Evolutionary conservation across 2,888 invertebrate genomes (phyloP).

Genomic region (Athrips mouffetella): DNA sequence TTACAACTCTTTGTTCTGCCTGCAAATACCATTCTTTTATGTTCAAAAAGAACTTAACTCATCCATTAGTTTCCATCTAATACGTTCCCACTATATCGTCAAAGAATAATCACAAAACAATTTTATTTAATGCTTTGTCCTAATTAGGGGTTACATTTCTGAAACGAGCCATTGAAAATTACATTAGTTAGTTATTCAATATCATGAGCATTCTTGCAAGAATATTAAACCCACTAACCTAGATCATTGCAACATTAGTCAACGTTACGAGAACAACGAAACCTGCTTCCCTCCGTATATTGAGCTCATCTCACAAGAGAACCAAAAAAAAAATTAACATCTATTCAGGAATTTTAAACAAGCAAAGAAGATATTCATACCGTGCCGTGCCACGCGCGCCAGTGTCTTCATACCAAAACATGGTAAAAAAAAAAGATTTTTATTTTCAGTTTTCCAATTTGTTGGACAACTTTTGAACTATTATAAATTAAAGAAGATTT

Average conservation of each 20-base stretch:
- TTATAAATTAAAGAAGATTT: too few relatives aligned
- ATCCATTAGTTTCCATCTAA: conserved; percentile 3
- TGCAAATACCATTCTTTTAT: conserved; percentile 14
- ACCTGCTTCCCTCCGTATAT: conserved; percentile 14
- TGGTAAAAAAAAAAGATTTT: too few relatives aligned
- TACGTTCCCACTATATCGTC: neutral
- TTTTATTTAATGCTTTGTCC: neutral
- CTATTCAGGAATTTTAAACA: neutral
- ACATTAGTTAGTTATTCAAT: conserved; percentile 14
- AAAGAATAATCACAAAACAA: neutral
- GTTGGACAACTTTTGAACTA: too few relatives aligned
- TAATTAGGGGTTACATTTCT: neutral
- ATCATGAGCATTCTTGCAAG: conserved; percentile 26
- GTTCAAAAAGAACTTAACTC: conserved; percentile 2
- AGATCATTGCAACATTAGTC: conserved; percentile 34
- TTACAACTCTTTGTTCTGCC: conserved; percentile 18
- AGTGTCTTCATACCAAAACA: too few relatives aligned
- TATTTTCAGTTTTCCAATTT: too few relatives aligned
- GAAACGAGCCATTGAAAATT: neutral
- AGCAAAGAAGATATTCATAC: too few relatives aligned
- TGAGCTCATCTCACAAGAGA: neutral
- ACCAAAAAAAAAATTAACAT: neutral
- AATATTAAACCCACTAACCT: conserved; percentile 41
- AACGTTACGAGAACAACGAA: conserved; percentile 24
- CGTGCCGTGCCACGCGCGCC: too few relatives aligned